A percentile compares a stretch with the other conserved stretches of the same genome.
These are phyloP conservation scores for Spilosoma lubricipeda DNA, from an alignment of 2,888 invertebrate species.

Conservation along the genomic window DNA sequence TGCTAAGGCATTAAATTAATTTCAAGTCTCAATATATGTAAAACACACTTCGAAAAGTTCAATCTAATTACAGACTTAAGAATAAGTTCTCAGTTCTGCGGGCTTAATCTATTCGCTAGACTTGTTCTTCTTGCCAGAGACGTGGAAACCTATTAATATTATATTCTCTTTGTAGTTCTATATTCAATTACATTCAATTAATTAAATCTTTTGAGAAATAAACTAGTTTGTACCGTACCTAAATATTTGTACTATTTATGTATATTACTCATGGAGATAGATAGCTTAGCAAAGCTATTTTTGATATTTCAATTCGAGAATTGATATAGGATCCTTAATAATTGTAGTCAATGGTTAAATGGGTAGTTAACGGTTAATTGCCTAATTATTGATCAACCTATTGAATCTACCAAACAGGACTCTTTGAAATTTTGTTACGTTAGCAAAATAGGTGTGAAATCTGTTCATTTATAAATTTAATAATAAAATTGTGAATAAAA, in stretches of 20 bases:
- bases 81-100: background rate
- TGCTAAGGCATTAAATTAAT: constrained; percentile 35
- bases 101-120: background rate
- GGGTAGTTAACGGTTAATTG: no score
- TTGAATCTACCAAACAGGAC: background rate
- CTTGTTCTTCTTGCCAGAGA: constrained; percentile 12
- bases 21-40: constrained; percentile 9
- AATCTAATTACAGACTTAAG: background rate
- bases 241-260: background rate
- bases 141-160: background rate
- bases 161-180: background rate
- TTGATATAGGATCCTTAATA: background rate
- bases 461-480: no score
- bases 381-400: no score
- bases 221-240: background rate
- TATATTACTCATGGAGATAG: background rate
- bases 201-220: background rate
- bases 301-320: background rate
- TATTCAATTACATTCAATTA: background rate
- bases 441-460: no score
- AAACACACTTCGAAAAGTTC: background rate
- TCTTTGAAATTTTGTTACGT: no score
- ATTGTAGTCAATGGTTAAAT: no score
- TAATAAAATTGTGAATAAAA: no score
- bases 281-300: background rate